Evolutionary conservation across 2,888 invertebrate genomes (phyloP).

Genomic region (Vanessa cardui): DNA sequence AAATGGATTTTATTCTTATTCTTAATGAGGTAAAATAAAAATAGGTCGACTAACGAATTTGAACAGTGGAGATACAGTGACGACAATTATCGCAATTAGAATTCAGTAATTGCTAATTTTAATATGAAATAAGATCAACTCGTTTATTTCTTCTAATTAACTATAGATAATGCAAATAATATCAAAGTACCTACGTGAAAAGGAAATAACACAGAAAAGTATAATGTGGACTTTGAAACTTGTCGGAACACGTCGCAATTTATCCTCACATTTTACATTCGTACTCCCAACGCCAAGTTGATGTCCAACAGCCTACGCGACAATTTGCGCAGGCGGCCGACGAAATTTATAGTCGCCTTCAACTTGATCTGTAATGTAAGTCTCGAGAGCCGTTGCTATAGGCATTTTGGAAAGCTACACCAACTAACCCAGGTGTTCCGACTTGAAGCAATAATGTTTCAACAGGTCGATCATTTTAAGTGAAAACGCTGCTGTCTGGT

Average conservation of each 20-base stretch:
- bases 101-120: no score
- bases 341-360: constrained; percentile 58
- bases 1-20: constrained; percentile 22
- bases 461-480: neutral
- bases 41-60: constrained; percentile 21
- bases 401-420: constrained; percentile 35
- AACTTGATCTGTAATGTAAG: constrained; percentile 53
- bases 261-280: constrained; percentile 2
- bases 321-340: constrained; percentile 45
- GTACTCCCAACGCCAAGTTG: neutral
- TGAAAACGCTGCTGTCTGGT: neutral
- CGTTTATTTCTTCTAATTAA: neutral
- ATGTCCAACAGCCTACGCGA: constrained; percentile 47
- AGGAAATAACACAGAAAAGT: neutral
- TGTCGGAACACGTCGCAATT: neutral
- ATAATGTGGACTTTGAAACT: neutral
- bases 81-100: constrained; percentile 9
- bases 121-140: no score
- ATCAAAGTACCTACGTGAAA: neutral
- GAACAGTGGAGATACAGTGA: constrained; percentile 16
- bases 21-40: constrained; percentile 31
- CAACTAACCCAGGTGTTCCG: constrained; percentile 4
- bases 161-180: neutral
- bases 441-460: constrained; percentile 2
- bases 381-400: constrained; percentile 36